Evolutionary conservation across 2,797 vertebrate species (phyloP), one percentile per base, ranked within the genome.

Genomic region (Ctenopoma kingsleyae): DNA sequence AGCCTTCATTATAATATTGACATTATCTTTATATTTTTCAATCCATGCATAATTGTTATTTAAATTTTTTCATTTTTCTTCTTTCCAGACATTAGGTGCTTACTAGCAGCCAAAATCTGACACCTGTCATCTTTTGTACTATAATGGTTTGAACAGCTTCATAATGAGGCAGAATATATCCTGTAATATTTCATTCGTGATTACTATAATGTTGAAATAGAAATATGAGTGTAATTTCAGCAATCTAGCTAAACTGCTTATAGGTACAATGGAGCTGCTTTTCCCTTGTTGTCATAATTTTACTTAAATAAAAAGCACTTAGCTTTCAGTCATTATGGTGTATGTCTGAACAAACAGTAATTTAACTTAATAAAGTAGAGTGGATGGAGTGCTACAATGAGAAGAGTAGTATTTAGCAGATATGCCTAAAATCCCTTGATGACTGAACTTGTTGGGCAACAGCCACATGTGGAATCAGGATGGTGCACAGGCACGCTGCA

Each of bases 391-490:
- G 66, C 72, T 70, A 60, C 41, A 73, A 80, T 41, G 35, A 74
- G 59, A 58, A 76, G 67, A 78, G 67, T 67, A 65, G 81, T 75
- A 85, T 86, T 89, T 84, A 82, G 61, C 76, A 71, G 57, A 89
- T 83, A 69, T 73, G 61, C 71, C 67, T 77, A 17, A 81, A 88
- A 79, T 81, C 80, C 62, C 64, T 48, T 53, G 73, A 83, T 83
- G 71, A 74, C 76, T 59, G 59, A 83, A 74, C 49, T 67, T 44
- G 58, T 51, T 57, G 70, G 90, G 84, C 60, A 85, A 53, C 54
- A 73, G 67, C 65, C 78, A 87, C 86, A 84, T 85, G 74, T 88
- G 81, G 68, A 81, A 54, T 78, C 63, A 73, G 76, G 80, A 73
- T 80, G 59, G 9, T 75, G 59, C 57, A 27, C 76, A 73, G 47